phyloP scores from a whole-genome alignment of 2,888 invertebrate genomes.

The Noctua pronuba region DNA sequence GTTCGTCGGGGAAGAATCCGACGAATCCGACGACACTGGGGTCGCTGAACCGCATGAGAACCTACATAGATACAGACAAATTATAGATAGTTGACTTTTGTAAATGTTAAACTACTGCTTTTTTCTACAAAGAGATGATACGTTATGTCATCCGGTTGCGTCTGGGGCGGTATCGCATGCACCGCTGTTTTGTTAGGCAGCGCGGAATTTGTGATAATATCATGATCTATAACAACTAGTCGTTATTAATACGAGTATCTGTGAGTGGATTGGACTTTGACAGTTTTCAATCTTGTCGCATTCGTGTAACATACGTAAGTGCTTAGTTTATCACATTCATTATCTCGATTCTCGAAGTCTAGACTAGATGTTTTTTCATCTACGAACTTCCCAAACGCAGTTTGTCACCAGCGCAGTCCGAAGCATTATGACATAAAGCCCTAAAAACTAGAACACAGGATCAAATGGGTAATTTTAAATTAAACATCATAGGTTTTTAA shows the following conservation, averaged over 20 bases:
- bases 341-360: background rate
- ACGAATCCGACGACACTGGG: constrained; percentile 85
- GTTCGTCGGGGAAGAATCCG: constrained; percentile 78
- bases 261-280: too few relatives aligned
- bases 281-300: background rate
- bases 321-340: background rate
- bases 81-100: constrained; percentile 5
- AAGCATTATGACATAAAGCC: constrained; percentile 4
- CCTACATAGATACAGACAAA: constrained; percentile 66
- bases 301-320: background rate
- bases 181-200: background rate
- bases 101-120: background rate
- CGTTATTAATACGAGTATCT: background rate
- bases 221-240: background rate
- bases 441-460: constrained; percentile 21
- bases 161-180: background rate
- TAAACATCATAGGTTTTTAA: constrained; percentile 20
- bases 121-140: background rate
- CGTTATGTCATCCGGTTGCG: background rate
- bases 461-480: constrained; percentile 15
- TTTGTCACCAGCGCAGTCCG: constrained; percentile 35
- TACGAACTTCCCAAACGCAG: constrained; percentile 38
- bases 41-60: constrained; percentile 87
- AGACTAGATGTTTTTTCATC: background rate
- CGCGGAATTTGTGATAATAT: background rate